These are phyloP conservation scores for Serinus canaria DNA, from an alignment of 2,113 vertebrate species.

Conservation along the genomic window DNA sequence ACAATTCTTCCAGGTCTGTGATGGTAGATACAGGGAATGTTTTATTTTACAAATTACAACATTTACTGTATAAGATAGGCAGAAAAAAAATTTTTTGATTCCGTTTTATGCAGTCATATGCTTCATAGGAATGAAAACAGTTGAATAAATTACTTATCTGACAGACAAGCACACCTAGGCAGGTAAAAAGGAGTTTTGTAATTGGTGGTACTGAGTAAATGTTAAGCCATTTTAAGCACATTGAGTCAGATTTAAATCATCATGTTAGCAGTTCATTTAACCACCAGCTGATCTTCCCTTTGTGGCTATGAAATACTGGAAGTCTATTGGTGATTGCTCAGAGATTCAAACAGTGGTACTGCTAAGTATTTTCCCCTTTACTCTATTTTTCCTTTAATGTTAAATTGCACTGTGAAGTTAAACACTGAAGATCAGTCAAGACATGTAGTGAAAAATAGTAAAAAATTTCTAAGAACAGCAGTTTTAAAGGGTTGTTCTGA, in stretches of 20 bases:
- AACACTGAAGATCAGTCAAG: slow-evolving; percentile 2
- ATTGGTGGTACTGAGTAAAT: background rate
- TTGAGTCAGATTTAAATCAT: background rate
- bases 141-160: background rate
- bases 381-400: background rate
- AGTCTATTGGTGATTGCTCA: background rate
- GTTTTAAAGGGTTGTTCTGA: background rate
- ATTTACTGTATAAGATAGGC: background rate
- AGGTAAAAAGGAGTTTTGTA: background rate
- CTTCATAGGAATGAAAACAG: background rate
- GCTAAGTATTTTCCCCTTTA: background rate
- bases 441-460: background rate
- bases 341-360: background rate
- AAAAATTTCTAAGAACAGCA: background rate
- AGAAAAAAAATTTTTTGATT: background rate
- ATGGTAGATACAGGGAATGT: background rate
- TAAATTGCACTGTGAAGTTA: background rate
- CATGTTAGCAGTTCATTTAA: background rate
- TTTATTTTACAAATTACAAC: background rate
- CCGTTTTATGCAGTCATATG: background rate
- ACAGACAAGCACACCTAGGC: background rate
- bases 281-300: background rate
- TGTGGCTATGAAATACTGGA: background rate
- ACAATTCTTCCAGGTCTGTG: background rate
- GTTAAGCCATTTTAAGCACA: background rate